phyloP scores from a whole-genome alignment of 2,888 invertebrate species.

The Podabrus alpinus region DNA sequence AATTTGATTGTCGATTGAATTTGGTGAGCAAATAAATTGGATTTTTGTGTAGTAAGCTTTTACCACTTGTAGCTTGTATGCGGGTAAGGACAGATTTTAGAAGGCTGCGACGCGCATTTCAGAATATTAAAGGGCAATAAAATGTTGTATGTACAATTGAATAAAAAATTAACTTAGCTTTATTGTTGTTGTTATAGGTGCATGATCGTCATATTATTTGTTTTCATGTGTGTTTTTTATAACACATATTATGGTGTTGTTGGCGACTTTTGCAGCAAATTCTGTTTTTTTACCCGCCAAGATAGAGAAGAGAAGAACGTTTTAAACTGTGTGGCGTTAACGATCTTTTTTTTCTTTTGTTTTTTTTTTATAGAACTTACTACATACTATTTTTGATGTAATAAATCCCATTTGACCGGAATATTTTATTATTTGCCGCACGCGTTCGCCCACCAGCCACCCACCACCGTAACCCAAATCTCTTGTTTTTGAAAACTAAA shows the following conservation, averaged over 20 bases:
- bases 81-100: constrained; percentile 26
- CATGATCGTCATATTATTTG: constrained; percentile 42
- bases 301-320: constrained; percentile 40
- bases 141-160: constrained; percentile 31
- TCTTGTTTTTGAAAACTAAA: not conserved
- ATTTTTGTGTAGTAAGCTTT: constrained; percentile 11
- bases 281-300: constrained; percentile 48
- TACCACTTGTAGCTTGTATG: not conserved
- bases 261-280: constrained; percentile 40
- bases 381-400: constrained; percentile 52
- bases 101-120: constrained; percentile 12
- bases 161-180: constrained; percentile 34
- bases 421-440: constrained; percentile 14
- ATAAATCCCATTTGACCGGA: constrained; percentile 32
- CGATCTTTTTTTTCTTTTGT: constrained; percentile 38
- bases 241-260: constrained; percentile 7
- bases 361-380: constrained; percentile 45
- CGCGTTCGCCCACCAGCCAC: not conserved
- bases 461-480: not conserved
- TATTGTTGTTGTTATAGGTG: constrained; percentile 48
- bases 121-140: constrained; percentile 27
- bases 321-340: constrained; percentile 53
- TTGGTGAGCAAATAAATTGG: not conserved
- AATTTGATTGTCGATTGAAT: not conserved
- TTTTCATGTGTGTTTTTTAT: constrained; percentile 11